Base-by-base conservation (phyloP, 2,113 vertebrate species). In the Pelusios castaneus region DNA sequence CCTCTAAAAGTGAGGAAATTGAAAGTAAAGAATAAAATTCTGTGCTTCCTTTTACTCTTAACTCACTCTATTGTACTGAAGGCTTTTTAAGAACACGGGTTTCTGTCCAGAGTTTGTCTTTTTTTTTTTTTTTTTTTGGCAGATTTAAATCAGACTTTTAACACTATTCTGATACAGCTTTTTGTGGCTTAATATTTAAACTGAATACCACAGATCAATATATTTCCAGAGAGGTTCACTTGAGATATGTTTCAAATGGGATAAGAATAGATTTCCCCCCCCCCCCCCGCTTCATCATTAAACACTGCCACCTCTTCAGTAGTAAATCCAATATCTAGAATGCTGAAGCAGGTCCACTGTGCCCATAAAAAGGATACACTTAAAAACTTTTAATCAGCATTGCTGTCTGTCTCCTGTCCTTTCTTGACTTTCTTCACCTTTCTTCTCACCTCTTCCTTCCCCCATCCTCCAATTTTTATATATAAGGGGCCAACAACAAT, bases 101-200 rank as follows among this genome's bases (percentile, higher is more conserved):
- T 82, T 76, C n/a, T 80, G 17, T 34, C 1, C 1, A 81, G 14
- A 51, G 34, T 81, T 93, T 60, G 1, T 78, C 3, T 19, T 60
- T 78, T 43, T 60, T 63, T n/a, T n/a, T n/a, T n/a, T n/a, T n/a
- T n/a, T n/a, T n/a, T n/a, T n/a, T n/a, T n/a, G n/a, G 10, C 81
- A 5, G 2, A 49, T 25, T 76, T 91, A 87, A 93, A 85, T 31
- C 82, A 31, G 29, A 84, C 8, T 82, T 52, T 55, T 49, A 51
- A 49, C 5, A 5, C 6, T 91, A 63, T 8, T 89, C 38, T 52
- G 24, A 85, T 29, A 52, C 38, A 27, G 47, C 22, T 77, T 73
- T 83, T 96, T 93, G 2, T 90, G 1, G 41, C 17, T 88, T 38
- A 82, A 54, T 88, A 82, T 88, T 92, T 92, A 56, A 96, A 84